Evolutionary conservation across 1,140 invertebrate genomes (phyloP), one percentile per base, ranked within the genome.

Genomic region (Leucophenga varia): DNA sequence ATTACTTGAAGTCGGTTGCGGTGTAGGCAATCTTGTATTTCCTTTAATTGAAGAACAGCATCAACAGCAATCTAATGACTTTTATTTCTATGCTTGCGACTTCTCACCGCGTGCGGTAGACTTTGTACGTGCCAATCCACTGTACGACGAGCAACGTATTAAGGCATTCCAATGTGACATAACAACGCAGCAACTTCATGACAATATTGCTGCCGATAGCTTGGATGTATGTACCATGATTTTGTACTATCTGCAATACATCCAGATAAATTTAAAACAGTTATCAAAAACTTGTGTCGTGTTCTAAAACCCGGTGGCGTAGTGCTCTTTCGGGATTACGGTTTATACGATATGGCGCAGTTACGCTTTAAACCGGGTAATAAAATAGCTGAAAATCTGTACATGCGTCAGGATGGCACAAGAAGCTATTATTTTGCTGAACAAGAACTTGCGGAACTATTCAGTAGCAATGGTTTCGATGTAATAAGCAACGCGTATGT

Each of bases 271-370:
- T 95, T 94, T 80, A 20, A 52, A 12, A 74, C 72, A 28, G 88
- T 86, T 8, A 71, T 93, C 1, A 60, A 74, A 36, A 93, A 90
- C 76, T 71, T 95, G 3, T 84, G 77, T 55, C 72, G 80, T 49
- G 74, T 89, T 6, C 75, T 98, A 1, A 86, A 84, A 52, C 88
- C 86, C 1, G 91, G 88, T 14, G 96, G 95, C 12, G 68, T 90
- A 25, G 68, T 99, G 3, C 74, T 98, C 3, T 93, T 99, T 59
- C 78, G 97, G 59, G 97, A 99, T 79, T 99, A 99, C 77, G 97
- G 95, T 0, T 76, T 95, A n/a, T 94, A 97, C 72, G 97, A 99
- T 76, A 91, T 98, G 86, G 92, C 97, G 2, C 96, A 98, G 75
- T 63, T 99, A 2, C 79, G 96, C 39, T 98, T 98, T 74, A 88